phyloP scores from a whole-genome alignment of 2,113 vertebrate genomes.

The Cololabis saira region DNA sequence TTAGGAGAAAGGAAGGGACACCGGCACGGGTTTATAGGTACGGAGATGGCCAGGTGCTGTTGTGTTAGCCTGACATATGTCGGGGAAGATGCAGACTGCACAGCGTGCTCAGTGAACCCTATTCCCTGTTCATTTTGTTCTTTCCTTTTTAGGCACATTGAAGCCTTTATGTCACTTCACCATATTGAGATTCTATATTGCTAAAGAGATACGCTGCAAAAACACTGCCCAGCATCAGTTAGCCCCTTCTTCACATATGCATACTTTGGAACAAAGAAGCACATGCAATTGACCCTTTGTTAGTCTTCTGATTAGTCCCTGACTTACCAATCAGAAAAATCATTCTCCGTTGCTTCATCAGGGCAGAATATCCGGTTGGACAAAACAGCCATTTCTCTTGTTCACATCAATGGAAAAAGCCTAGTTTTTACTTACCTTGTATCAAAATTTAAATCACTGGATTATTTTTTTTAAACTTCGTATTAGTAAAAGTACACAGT shows the following conservation, averaged over 20 bases:
- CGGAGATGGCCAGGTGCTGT: conserved; percentile 21
- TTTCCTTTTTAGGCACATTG: background rate
- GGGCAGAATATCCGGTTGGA: too few relatives aligned
- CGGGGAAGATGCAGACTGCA: conserved; percentile 1
- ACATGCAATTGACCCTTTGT: too few relatives aligned
- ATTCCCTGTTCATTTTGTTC: background rate
- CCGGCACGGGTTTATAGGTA: conserved; percentile 18
- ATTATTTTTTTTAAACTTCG: too few relatives aligned
- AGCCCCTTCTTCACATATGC: too few relatives aligned
- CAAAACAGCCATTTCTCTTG: too few relatives aligned
- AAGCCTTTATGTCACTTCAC: background rate
- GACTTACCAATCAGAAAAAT: too few relatives aligned
- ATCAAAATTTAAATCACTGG: too few relatives aligned
- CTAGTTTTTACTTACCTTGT: too few relatives aligned
- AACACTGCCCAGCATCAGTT: background rate
- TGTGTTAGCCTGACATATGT: conserved; percentile 13
- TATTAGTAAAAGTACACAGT: too few relatives aligned
- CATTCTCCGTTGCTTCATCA: too few relatives aligned
- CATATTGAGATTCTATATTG: background rate
- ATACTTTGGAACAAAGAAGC: background rate
- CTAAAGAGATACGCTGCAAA: background rate
- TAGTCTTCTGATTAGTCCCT: too few relatives aligned
- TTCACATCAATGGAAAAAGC: too few relatives aligned
- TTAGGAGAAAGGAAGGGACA: conserved; percentile 31
- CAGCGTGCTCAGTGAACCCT: background rate